Base-by-base conservation (phyloP, 37 sponge, comb jelly and placozoan genomes). In the Halichondria panicea region DNA sequence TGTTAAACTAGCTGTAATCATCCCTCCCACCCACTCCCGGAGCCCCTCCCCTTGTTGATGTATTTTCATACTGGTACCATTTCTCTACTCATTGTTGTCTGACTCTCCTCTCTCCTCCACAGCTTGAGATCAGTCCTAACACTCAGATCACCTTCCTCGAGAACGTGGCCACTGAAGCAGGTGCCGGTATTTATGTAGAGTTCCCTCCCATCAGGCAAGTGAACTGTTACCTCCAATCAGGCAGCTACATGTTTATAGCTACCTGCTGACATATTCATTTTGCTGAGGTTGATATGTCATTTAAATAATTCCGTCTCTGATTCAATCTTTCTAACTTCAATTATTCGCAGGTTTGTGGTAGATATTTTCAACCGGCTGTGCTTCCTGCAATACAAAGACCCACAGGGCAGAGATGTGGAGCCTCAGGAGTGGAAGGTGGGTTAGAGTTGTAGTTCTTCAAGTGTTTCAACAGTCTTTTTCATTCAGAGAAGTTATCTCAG, bases 111-210 rank as follows among this genome's bases (percentile, higher is more conserved):
- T 21, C 13, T 11, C 25, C 59, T 28, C 31, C 39, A 4, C 56
- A 90, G 91, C 35, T 90, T 37, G 75, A 76, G 42, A 70, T 90
- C 27, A 41, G 66, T 66, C 72, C 70, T 0, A 61, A 53, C 0
- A 38, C 66, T 18, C 57, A 71, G 11, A 77, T 90, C 45, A 62
- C 61, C 40, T 85, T 90, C 53, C 19, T 46, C n/a, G 44, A 81
- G 54, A 90, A 90, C 48, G 0, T 8, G 52, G 91, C 76, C 46
- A 63, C 36, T 3, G 91, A 90, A 40, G 84, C 91, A 53, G 91
- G 91, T 13, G 91, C 62, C 30, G 91, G 77, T n/a, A 90, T 90
- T 37, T 90, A 90, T 41, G 91, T 90, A 5, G 91, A 90, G 31
- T 81, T 81, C 75, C 91, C 91, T 61, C 91, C 86, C 68, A 90